These are phyloP conservation scores for Nixonia krombeini DNA, from an alignment of 1,140 invertebrate species.

Conservation along the genomic window DNA sequence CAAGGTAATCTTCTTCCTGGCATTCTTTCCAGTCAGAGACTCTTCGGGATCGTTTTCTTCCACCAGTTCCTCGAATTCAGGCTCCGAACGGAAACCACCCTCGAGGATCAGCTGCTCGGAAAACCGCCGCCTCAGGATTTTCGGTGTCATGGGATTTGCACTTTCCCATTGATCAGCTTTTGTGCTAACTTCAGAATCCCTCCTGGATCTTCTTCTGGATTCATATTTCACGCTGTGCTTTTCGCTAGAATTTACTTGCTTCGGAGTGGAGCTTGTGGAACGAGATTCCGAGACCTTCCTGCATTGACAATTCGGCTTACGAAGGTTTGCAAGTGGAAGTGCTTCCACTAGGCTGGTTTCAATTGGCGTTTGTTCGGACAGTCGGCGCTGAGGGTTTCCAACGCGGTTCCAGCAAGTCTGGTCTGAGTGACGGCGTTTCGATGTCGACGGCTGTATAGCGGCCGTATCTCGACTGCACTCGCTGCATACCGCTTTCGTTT, in stretches of 20 bases:
- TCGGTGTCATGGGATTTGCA: constrained; percentile 45
- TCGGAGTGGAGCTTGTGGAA: not conserved
- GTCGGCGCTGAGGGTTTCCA: constrained; percentile 27
- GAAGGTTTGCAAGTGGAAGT: not conserved
- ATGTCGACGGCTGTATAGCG: constrained; percentile 4
- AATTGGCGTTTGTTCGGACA: constrained; percentile 47
- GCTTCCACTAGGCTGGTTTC: constrained; percentile 2
- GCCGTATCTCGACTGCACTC: constrained; percentile 19
- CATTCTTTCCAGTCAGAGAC: constrained; percentile 56
- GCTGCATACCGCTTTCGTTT: constrained; percentile 2
- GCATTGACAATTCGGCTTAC: constrained; percentile 7
- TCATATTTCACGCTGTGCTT: too few species aligned
- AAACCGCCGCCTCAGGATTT: constrained; percentile 58
- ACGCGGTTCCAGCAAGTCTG: constrained; percentile 19
- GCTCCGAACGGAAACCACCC: constrained; percentile 43
- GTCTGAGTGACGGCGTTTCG: constrained; percentile 47
- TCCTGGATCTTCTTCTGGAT: not conserved
- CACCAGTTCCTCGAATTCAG: constrained; percentile 50
- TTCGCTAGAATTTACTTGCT: not conserved
- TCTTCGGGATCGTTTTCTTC: constrained; percentile 47
- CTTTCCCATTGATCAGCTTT: constrained; percentile 28
- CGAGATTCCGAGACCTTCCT: not conserved
- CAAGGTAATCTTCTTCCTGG: constrained; percentile 67
- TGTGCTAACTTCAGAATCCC: constrained; percentile 14
- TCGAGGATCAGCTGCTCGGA: constrained; percentile 61